Percentiles rank a stretch among this genome's conserved stretches.
phyloP scores from a whole-genome alignment of 2,888 invertebrate species.

The Stegana nigrithorax region DNA sequence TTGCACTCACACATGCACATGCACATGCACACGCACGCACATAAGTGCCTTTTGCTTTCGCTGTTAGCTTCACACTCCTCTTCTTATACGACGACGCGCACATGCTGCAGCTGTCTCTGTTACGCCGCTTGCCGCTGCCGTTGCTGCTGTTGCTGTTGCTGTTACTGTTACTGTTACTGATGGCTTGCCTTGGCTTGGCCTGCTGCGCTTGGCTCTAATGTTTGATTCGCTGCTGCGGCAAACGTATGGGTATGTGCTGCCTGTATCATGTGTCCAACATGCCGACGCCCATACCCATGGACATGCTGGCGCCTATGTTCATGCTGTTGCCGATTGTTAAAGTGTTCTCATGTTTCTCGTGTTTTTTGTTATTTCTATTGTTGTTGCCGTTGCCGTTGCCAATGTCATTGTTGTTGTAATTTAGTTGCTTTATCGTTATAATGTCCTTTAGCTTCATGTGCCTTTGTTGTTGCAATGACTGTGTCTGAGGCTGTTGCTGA shows the following conservation, averaged over 20 bases:
- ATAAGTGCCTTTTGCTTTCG: background rate
- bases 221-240: no score
- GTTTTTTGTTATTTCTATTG: slow-evolving; percentile 26
- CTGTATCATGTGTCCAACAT: slow-evolving; percentile 50
- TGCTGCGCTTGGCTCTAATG: no score
- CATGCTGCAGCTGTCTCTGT: slow-evolving; percentile 15
- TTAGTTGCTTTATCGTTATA: slow-evolving; percentile 57
- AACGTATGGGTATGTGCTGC: slow-evolving; percentile 48
- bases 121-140: no score
- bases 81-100: background rate
- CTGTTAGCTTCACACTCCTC: background rate
- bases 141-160: slow-evolving; percentile 15
- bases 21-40: background rate
- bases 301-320: slow-evolving; percentile 20
- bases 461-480: slow-evolving; percentile 30
- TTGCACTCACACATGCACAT: background rate
- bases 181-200: no score
- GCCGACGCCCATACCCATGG: slow-evolving; percentile 32
- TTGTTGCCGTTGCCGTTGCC: slow-evolving; percentile 27
- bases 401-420: slow-evolving; percentile 37
- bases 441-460: slow-evolving; percentile 55
- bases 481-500: slow-evolving; percentile 31
- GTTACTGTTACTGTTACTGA: slow-evolving; percentile 29
- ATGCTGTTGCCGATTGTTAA: slow-evolving; percentile 8
- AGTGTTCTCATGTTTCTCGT: no score